Percentiles rank a stretch among this genome's conserved stretches.
Evolutionary conservation across 2,113 vertebrate genomes (phyloP).

Genomic region (Emydocephalus ijimae): DNA sequence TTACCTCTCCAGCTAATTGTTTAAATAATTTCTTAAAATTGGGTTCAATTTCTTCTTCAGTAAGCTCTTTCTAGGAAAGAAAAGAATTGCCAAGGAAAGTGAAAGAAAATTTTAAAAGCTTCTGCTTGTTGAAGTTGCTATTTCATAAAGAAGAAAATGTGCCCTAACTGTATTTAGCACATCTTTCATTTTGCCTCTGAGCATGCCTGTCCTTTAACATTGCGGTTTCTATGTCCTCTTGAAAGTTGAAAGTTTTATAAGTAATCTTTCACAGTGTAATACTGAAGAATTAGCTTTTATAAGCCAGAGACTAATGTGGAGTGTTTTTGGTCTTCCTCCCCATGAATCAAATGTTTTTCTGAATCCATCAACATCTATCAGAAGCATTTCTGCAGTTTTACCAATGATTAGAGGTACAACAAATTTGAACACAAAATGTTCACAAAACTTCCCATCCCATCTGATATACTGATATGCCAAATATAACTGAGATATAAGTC

Average conservation of each 20-base stretch:
- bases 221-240: background rate
- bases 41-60: constrained; percentile 70
- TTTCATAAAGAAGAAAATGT: background rate
- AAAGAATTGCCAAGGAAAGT: background rate
- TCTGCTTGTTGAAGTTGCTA: background rate
- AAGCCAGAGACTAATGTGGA: background rate
- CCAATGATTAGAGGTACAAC: background rate
- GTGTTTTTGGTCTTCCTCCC: background rate
- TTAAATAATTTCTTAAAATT: constrained; percentile 71
- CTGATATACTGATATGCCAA: background rate
- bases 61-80: constrained; percentile 53
- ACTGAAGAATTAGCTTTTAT: background rate
- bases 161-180: background rate
- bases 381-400: background rate
- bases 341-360: background rate
- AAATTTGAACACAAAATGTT: background rate
- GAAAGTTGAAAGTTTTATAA: background rate
- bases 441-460: background rate
- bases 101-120: background rate
- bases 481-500: background rate
- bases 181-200: background rate
- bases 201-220: background rate
- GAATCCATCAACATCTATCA: background rate
- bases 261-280: background rate
- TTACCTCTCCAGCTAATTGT: constrained; percentile 74